A percentile compares a stretch with the other conserved stretches of the same genome.
phyloP scores from a whole-genome alignment of 2,888 invertebrate species.

The Busseola fusca region DNA sequence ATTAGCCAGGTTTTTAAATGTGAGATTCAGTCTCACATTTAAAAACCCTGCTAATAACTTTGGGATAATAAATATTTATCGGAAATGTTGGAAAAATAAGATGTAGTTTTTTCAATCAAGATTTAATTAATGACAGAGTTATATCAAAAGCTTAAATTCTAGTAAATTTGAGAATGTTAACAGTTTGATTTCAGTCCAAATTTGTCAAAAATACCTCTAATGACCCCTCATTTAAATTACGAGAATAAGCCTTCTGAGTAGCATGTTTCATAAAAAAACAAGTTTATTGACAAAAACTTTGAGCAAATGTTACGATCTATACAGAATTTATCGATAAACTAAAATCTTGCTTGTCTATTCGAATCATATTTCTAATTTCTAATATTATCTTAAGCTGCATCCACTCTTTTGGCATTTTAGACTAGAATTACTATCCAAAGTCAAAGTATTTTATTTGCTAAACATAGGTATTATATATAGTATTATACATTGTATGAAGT shows the following conservation, averaged over 20 bases:
- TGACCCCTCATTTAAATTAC: too few relatives aligned
- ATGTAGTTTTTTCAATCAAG: background rate
- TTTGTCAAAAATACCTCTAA: too few relatives aligned
- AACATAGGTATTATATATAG: too few relatives aligned
- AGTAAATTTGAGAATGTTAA: too few relatives aligned
- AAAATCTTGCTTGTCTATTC: background rate
- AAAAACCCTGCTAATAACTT: too few relatives aligned
- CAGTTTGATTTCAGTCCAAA: too few relatives aligned
- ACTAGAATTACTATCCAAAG: too few relatives aligned
- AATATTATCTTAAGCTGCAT: background rate
- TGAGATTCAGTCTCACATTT: background rate
- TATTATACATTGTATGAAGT: too few relatives aligned
- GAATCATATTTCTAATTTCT: background rate
- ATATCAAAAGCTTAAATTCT: background rate
- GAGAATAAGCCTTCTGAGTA: too few relatives aligned
- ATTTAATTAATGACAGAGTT: background rate
- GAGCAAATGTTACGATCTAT: too few relatives aligned
- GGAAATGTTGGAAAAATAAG: background rate
- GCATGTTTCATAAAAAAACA: background rate
- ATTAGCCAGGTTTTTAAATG: conserved; percentile 20
- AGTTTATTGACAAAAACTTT: background rate
- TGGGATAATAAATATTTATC: background rate
- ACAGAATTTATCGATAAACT: background rate
- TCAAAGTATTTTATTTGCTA: too few relatives aligned
- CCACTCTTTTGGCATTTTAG: too few relatives aligned